A percentile compares a stretch with the other conserved stretches of the same genome.
Evolutionary conservation across 1,140 invertebrate genomes (phyloP).

Genomic region (Drosophila parvula): DNA sequence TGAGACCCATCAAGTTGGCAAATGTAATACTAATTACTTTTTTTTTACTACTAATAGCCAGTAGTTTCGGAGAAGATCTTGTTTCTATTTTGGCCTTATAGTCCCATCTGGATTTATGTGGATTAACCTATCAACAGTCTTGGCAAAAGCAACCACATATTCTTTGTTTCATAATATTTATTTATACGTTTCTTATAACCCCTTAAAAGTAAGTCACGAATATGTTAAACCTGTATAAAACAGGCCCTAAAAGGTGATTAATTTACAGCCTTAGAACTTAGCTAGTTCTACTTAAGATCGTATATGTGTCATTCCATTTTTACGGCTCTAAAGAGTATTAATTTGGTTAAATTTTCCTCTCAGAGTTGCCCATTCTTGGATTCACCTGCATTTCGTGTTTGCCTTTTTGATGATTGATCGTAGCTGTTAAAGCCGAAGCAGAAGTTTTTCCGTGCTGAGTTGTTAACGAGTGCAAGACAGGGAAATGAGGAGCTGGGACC

Average conservation of each 20-base stretch:
- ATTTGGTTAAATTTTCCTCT: conserved; percentile 18
- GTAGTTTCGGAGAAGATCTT: too few species aligned
- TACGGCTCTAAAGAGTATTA: neutral
- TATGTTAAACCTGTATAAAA: neutral
- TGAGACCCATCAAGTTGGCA: too few species aligned
- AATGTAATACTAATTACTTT: too few species aligned
- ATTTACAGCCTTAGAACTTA: neutral
- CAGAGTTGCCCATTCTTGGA: conserved; percentile 9
- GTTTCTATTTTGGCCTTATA: too few species aligned
- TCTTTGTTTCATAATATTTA: too few species aligned
- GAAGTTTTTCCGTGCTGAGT: conserved; percentile 54
- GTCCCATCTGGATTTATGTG: too few species aligned
- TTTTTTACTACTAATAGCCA: too few species aligned
- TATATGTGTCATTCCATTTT: neutral
- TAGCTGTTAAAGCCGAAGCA: conserved; percentile 42
- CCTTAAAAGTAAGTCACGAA: neutral
- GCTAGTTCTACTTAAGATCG: neutral
- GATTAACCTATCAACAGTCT: too few species aligned
- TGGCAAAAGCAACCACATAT: too few species aligned
- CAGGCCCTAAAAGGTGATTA: neutral
- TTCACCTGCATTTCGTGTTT: conserved; percentile 58
- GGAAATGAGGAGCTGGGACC: conserved; percentile 28
- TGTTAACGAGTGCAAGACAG: conserved; percentile 42
- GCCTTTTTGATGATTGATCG: conserved; percentile 56
- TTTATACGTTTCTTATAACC: neutral